These are phyloP conservation scores for Brachypteracias leptosomus DNA, from an alignment of 2,113 vertebrate species.

Conservation along the genomic window DNA sequence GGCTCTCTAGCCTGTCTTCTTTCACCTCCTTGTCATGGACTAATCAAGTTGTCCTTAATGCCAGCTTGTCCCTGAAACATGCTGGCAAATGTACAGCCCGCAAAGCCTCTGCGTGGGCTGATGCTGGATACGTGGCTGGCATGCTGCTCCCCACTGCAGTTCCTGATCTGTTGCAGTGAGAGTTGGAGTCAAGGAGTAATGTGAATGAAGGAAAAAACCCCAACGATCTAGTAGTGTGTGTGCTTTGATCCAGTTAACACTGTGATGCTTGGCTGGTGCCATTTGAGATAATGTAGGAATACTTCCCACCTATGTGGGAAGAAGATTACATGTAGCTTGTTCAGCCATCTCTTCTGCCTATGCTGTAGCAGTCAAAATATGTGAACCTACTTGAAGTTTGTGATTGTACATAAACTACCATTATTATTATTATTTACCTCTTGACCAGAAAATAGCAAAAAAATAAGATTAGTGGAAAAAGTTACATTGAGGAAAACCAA, in stretches of 20 bases:
- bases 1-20: neutral
- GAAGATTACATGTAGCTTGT: neutral
- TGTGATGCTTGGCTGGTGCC: neutral
- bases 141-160: neutral
- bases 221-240: neutral
- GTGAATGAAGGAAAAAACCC: neutral
- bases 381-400: neutral
- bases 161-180: neutral
- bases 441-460: neutral
- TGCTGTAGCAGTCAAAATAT: neutral
- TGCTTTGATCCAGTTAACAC: neutral
- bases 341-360: neutral
- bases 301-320: rapidly evolving
- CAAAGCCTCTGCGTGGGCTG: neutral
- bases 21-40: neutral
- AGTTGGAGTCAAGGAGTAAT: neutral
- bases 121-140: neutral
- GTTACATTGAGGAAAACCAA: neutral
- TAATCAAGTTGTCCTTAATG: slow-evolving; percentile 23
- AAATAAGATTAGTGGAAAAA: neutral
- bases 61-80: neutral
- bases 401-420: neutral
- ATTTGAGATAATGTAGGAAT: neutral
- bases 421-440: neutral
- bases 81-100: neutral